A percentile compares a stretch with the other conserved stretches of the same genome.
Evolutionary conservation across 2,888 invertebrate species (phyloP).

Genomic region (Agriotes lineatus): DNA sequence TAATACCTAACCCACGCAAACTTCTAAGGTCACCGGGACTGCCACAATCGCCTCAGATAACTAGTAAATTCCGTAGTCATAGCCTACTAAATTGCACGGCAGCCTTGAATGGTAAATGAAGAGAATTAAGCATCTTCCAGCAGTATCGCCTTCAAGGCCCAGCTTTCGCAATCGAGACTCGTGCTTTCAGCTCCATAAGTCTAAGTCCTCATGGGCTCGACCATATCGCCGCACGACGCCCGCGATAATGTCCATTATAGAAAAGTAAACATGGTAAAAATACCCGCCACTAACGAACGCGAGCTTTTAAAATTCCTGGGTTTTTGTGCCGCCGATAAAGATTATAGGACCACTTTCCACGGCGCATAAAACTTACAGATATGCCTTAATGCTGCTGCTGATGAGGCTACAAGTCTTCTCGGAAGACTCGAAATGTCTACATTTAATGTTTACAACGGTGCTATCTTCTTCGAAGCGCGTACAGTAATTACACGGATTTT

Average conservation of each 20-base stretch:
- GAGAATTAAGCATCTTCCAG: constrained; percentile 7
- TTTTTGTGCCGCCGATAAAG: constrained; percentile 32
- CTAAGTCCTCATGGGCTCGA: no score
- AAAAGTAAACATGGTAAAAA: background rate
- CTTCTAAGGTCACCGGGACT: background rate
- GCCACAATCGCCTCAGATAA: background rate
- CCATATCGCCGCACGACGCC: no score
- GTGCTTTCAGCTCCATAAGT: no score
- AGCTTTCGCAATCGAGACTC: no score
- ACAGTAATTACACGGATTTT: background rate
- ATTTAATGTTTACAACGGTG: background rate
- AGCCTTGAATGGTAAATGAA: constrained; percentile 19
- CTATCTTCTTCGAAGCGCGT: background rate
- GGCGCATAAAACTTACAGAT: constrained; percentile 17
- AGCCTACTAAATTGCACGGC: constrained; percentile 6
- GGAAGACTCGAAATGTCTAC: constrained; percentile 4
- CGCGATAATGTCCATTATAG: no score
- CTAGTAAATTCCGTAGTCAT: constrained; percentile 9
- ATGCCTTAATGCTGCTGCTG: constrained; percentile 21
- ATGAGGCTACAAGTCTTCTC: background rate
- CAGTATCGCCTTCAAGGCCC: no score
- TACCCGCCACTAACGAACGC: background rate
- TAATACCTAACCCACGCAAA: background rate
- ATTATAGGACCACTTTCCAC: constrained; percentile 25
- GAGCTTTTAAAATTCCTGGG: constrained; percentile 45